phyloP scores from a whole-genome alignment of 2,113 vertebrate genomes.

The Holacanthus passer region DNA sequence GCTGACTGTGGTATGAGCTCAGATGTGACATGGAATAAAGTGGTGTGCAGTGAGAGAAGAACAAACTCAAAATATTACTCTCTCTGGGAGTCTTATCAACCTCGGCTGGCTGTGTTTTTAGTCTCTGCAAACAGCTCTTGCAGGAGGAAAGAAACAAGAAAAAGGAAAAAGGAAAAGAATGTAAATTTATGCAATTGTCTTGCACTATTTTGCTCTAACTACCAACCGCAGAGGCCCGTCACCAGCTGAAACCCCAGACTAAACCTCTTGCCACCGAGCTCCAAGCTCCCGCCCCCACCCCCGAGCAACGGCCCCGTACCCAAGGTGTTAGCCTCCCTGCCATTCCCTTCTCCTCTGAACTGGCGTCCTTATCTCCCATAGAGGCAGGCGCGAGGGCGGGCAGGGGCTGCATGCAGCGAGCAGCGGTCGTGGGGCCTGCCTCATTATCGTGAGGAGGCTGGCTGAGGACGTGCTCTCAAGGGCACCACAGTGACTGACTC shows the following conservation, averaged over 20 bases:
- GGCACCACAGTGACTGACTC: conserved; percentile 63
- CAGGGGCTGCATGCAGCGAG: conserved; percentile 43
- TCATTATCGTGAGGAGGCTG: conserved; percentile 68
- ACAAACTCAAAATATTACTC: conserved; percentile 57
- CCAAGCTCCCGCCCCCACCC: conserved; percentile 32
- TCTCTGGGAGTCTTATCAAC: conserved; percentile 60
- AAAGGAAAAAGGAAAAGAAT: conserved; percentile 34
- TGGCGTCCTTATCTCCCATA: conserved; percentile 63
- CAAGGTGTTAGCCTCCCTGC: conserved; percentile 28
- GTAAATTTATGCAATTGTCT: conserved; percentile 38
- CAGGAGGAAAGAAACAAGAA: conserved; percentile 31
- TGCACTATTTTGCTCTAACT: conserved; percentile 32
- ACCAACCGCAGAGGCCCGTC: conserved; percentile 26
- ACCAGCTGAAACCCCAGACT: conserved; percentile 15
- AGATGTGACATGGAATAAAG: conserved; percentile 56
- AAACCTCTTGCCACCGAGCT: background rate
- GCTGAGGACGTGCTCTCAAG: conserved; percentile 73
- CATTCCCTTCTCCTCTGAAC: conserved; percentile 39
- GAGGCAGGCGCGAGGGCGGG: conserved; percentile 66
- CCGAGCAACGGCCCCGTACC: background rate
- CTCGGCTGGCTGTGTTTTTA: conserved; percentile 61
- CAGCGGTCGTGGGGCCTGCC: conserved; percentile 39
- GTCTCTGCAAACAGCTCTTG: conserved; percentile 41
- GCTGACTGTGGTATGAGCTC: conserved; percentile 46
- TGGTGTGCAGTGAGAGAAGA: conserved; percentile 44